A percentile compares a stretch with the other conserved stretches of the same genome.
Evolutionary conservation across 2,797 vertebrate species (phyloP).

Genomic region (Cetoscarus ocellatus): DNA sequence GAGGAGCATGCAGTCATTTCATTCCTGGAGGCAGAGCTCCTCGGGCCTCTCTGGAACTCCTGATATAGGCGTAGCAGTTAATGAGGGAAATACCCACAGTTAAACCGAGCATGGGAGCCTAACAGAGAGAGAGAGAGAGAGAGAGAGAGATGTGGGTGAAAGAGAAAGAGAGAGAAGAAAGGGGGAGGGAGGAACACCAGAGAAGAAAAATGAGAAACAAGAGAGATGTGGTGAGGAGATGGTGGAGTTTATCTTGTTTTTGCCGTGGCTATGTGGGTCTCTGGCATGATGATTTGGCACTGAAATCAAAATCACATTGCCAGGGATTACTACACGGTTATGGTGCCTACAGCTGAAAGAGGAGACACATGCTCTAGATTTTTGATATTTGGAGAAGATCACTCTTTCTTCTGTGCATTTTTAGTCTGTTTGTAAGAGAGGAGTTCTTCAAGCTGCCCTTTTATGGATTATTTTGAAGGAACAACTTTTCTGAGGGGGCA

Average conservation of each 20-base stretch:
- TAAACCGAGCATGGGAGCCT: constrained; percentile 70
- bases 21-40: constrained; percentile 48
- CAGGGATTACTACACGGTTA: constrained; percentile 94
- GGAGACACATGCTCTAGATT: background rate
- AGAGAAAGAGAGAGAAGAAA: constrained; percentile 6
- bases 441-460: constrained; percentile 3
- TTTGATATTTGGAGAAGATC: background rate
- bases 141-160: background rate
- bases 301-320: constrained; percentile 95
- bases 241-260: constrained; percentile 19
- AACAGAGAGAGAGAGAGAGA: constrained; percentile 16
- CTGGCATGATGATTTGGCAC: constrained; percentile 73
- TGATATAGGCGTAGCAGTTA: constrained; percentile 65
- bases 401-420: background rate
- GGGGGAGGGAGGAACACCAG: constrained; percentile 41
- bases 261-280: constrained; percentile 68
- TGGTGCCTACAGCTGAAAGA: constrained; percentile 9
- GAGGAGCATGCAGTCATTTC: constrained; percentile 47
- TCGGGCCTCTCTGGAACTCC: constrained; percentile 53
- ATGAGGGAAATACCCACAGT: constrained; percentile 76
- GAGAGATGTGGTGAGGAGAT: constrained; percentile 34
- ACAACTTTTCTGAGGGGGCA: constrained; percentile 18
- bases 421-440: background rate
- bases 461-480: constrained; percentile 1
- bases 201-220: constrained; percentile 30